Conservation (phyloP, 2,888 invertebrate genomes). For the Philereme transversata region DNA sequence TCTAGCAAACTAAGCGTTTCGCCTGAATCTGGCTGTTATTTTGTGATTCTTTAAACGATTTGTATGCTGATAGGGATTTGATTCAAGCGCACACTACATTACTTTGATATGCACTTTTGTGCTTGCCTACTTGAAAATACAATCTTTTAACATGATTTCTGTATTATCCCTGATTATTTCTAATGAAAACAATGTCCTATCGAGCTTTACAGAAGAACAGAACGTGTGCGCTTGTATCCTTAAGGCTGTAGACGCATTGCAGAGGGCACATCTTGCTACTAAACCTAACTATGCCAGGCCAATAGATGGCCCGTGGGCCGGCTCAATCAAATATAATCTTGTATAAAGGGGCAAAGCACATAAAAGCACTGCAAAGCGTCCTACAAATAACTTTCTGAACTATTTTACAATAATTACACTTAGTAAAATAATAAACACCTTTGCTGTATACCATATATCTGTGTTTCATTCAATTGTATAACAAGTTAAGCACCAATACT, state of each 20-base stretch:
- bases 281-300: neutral
- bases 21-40: slow-evolving; percentile 70
- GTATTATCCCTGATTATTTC: neutral
- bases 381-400: slow-evolving; percentile 33
- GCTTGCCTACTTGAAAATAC: neutral
- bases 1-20: slow-evolving; percentile 62
- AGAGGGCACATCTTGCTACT: neutral
- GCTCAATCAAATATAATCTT: too few relatives aligned
- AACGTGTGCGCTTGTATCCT: slow-evolving; percentile 12
- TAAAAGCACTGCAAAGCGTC: slow-evolving; percentile 28
- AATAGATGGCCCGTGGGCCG: neutral
- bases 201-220: neutral
- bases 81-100: slow-evolving; percentile 28
- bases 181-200: neutral
- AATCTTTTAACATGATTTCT: neutral
- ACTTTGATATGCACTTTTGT: slow-evolving; percentile 3
- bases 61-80: slow-evolving; percentile 22
- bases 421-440: slow-evolving; percentile 39
- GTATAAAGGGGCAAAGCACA: neutral
- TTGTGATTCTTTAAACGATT: slow-evolving; percentile 58
- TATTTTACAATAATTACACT: slow-evolving; percentile 37
- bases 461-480: slow-evolving; percentile 28
- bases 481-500: neutral
- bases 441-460: slow-evolving; percentile 37
- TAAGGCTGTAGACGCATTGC: slow-evolving; percentile 1